Evolutionary conservation across 1,140 invertebrate species (phyloP).

Genomic region (Lutraria rhynchaena): DNA sequence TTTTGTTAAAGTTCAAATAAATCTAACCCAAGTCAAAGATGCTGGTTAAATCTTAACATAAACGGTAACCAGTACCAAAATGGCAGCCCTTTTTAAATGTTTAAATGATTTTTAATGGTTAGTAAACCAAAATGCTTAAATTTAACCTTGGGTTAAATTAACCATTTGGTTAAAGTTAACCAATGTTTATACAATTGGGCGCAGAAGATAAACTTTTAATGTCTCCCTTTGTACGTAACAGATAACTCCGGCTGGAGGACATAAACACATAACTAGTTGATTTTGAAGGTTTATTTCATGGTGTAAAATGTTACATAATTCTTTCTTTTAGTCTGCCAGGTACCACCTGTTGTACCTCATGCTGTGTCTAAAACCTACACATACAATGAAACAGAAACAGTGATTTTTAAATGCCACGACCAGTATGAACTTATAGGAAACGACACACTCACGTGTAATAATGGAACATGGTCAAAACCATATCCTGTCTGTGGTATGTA

Average conservation of each 20-base stretch:
- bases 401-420: neutral
- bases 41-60: too few relatives aligned
- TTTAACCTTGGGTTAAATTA: too few relatives aligned
- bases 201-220: neutral
- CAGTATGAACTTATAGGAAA: neutral
- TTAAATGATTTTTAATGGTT: too few relatives aligned
- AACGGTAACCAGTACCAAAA: too few relatives aligned
- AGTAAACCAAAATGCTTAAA: too few relatives aligned
- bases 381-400: neutral
- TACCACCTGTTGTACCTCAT: neutral
- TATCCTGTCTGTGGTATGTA: conserved; percentile 2
- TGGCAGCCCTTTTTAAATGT: too few relatives aligned
- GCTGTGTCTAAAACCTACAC: neutral
- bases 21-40: too few relatives aligned
- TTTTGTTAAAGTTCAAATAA: too few relatives aligned
- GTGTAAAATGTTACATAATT: neutral
- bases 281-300: neutral
- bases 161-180: too few relatives aligned
- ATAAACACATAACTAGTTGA: neutral
- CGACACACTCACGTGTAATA: neutral
- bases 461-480: neutral
- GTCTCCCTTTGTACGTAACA: neutral
- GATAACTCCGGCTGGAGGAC: neutral
- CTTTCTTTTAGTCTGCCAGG: neutral
- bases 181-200: too few relatives aligned